phyloP scores from a whole-genome alignment of 2,797 vertebrate species.

The Pygocentrus nattereri region DNA sequence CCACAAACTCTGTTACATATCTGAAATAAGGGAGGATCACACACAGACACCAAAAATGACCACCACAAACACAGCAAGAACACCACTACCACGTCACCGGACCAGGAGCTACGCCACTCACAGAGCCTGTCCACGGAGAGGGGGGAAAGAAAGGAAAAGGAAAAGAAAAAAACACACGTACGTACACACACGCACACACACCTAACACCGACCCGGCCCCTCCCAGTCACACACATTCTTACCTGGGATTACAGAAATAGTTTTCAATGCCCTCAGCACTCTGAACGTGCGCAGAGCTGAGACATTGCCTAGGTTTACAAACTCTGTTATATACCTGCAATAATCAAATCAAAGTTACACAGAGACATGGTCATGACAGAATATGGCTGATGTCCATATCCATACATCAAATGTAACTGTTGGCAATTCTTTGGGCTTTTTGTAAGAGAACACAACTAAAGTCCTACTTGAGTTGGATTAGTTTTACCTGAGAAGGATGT shows the following conservation, averaged over 20 bases:
- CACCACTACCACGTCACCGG: conserved; percentile 79
- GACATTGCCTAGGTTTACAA: conserved; percentile 99
- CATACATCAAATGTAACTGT: no score
- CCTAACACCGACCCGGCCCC: conserved; percentile 75
- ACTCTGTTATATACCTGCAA: conserved; percentile 99
- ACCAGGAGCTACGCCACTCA: conserved; percentile 91
- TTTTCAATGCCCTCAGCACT: conserved; percentile 99
- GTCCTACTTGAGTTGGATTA: neutral
- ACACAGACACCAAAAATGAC: conserved; percentile 96
- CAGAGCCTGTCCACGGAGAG: conserved; percentile 92
- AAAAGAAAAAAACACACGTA: conserved; percentile 84
- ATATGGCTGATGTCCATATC: conserved; percentile 48
- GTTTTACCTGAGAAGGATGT: neutral
- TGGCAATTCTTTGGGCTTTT: neutral
- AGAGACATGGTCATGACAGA: conserved; percentile 67
- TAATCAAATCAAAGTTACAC: conserved; percentile 99
- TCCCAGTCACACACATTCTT: conserved; percentile 85
- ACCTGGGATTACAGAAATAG: conserved; percentile 99
- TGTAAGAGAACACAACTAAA: neutral
- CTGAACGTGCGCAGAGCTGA: conserved; percentile 99
- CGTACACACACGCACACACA: conserved; percentile 87
- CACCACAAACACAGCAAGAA: conserved; percentile 92
- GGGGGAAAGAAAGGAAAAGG: conserved; percentile 76
- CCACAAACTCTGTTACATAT: conserved; percentile 99
- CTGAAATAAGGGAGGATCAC: conserved; percentile 99